Evolutionary conservation across 23 tunicate genomes (phyloP), one percentile per base, ranked within the genome.

Genomic region (Trididemnum nubilum): DNA sequence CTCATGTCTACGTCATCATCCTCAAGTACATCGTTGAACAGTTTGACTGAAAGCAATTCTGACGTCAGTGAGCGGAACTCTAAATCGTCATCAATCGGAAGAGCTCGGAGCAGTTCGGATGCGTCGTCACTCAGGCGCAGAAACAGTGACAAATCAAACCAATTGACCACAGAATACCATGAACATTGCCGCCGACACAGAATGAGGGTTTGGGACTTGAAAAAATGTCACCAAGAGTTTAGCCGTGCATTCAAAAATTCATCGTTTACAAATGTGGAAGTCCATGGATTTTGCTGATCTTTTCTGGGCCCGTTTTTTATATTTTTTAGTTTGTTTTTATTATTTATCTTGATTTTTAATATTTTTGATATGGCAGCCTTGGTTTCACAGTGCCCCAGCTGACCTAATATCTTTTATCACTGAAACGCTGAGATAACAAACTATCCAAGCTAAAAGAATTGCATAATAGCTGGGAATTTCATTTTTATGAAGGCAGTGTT

Each of bases 21-120:
- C 9, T 85, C 90, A 22, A 78, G 29, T 31, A 77, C 89, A 51
- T 85, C 90, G 57, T 61, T 85, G 1, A 85, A 85, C 78, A 81
- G 88, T 21, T 23, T 61, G 28, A 24, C 39, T n/a, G 74, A 33
- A 7, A 32, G n/a, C 5, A 15, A 5, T 37, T 58, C 59, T 4
- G 58, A 38, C 28, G 3, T 57, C 9, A 22, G 54, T 37, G 50
- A 35, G 19, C 27, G 23, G 23, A 77, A 65, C 38, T 37, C 51
- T 26, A 83, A 61, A 33, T 25, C 19, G 23, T 49, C 35, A 2
- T 49, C 35, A 2, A 18, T 64, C 64, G 66, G 71, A 34, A 35
- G 90, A 34, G n/a, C 3, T 21, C 79, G 90, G 30, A 85, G 83
- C 37, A 58, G 82, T 51, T 85, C 90, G 67, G 90, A 85, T 29